A percentile compares a stretch with the other conserved stretches of the same genome.
Evolutionary conservation across 92 coral and sea anemone genomes (phyloP).

Genomic region (Virgularia gustaviana): DNA sequence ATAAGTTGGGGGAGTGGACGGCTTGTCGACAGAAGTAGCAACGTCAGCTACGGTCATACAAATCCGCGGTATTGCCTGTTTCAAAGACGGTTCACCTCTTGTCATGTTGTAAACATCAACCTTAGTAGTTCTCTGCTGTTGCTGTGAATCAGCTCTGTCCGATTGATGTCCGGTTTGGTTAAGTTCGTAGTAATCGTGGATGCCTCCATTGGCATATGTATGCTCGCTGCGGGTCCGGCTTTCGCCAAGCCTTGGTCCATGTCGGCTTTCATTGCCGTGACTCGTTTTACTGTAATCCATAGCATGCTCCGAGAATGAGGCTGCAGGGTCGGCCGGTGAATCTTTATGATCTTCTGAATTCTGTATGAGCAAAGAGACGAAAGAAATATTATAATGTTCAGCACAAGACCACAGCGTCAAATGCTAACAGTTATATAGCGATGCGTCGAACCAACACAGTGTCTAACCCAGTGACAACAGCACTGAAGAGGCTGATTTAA

Average conservation of each 20-base stretch:
- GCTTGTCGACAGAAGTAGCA: not conserved
- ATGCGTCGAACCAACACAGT: not conserved
- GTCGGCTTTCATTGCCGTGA: not conserved
- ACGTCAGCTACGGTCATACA: slow-evolving; percentile 21
- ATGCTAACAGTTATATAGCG: not conserved
- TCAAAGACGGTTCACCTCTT: not conserved
- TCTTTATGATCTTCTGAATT: not conserved
- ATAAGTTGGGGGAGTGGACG: no score
- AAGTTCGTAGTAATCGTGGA: not conserved
- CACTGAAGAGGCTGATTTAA: not conserved
- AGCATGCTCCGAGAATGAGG: slow-evolving; percentile 21
- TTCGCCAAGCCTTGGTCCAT: slow-evolving; percentile 13
- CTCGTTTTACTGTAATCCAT: slow-evolving; percentile 15
- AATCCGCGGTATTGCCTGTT: slow-evolving; percentile 20
- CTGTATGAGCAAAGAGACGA: not conserved
- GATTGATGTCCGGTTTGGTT: not conserved
- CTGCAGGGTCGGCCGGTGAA: not conserved
- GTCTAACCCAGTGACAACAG: not conserved
- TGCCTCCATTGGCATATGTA: slow-evolving; percentile 23
- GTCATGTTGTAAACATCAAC: slow-evolving; percentile 5
- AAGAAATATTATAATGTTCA: not conserved
- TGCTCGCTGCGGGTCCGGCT: slow-evolving; percentile 2
- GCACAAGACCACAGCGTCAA: not conserved
- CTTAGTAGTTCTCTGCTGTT: slow-evolving; percentile 27
- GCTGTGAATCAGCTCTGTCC: not conserved